Evolutionary conservation across 2,888 invertebrate genomes (phyloP).

Genomic region (Cyrtodaria siliqua): DNA sequence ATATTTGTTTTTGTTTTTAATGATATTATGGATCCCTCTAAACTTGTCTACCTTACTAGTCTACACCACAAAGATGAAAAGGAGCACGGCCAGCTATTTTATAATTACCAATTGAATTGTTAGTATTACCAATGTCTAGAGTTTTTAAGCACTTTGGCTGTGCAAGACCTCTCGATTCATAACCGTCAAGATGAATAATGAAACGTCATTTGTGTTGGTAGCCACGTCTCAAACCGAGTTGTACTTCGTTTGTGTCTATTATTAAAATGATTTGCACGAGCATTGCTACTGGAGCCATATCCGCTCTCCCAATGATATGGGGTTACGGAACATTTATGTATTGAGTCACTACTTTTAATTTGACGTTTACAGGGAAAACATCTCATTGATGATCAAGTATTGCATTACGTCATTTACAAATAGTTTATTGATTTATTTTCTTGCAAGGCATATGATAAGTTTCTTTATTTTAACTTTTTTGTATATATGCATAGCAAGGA

Average conservation of each 20-base stretch:
- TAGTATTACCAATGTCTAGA: constrained; percentile 50
- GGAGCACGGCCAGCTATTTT: constrained; percentile 58
- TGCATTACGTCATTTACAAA: constrained; percentile 42
- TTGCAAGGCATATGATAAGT: constrained; percentile 41
- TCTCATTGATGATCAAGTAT: constrained; percentile 44
- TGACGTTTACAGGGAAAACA: constrained; percentile 42
- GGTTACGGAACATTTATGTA: constrained; percentile 55
- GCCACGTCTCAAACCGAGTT: constrained; percentile 50
- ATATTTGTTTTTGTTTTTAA: constrained; percentile 34
- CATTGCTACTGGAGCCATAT: constrained; percentile 27
- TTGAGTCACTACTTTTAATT: constrained; percentile 19
- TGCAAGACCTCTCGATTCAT: constrained; percentile 50
- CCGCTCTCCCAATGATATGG: constrained; percentile 55
- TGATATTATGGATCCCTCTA: constrained; percentile 51
- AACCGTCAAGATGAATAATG: constrained; percentile 53
- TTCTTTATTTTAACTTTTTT: constrained; percentile 43
- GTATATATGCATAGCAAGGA: constrained; percentile 46
- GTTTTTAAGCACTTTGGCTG: constrained; percentile 49
- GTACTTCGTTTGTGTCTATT: constrained; percentile 24
- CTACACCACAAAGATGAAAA: constrained; percentile 58
- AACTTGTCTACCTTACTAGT: constrained; percentile 49
- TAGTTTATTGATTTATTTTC: constrained; percentile 42
- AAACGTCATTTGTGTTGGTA: constrained; percentile 47
- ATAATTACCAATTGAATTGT: constrained; percentile 52
- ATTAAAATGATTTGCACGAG: constrained; percentile 34